A percentile compares a stretch with the other conserved stretches of the same genome.
Conservation (phyloP, 2,113 vertebrate species). For the Albula goreensis region DNA sequence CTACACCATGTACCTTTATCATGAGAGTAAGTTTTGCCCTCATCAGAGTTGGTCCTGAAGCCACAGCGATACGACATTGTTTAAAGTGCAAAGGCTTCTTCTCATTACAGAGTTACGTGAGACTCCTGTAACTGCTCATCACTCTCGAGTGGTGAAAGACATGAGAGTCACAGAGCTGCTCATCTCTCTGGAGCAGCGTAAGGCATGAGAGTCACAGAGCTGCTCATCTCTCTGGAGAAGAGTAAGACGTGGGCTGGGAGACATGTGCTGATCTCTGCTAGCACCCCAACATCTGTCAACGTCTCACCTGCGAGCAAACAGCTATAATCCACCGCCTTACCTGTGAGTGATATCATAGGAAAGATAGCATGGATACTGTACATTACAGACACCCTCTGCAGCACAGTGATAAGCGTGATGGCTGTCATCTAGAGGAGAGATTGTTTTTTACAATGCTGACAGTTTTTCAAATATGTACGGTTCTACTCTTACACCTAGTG, state of each 20-base stretch:
- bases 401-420: not conserved
- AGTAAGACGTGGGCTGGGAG: too few relatives aligned
- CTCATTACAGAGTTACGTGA: not conserved
- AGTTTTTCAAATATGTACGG: not conserved
- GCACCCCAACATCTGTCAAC: too few relatives aligned
- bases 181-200: too few relatives aligned
- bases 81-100: not conserved
- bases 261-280: not conserved
- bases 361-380: not conserved
- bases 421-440: not conserved
- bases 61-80: too few relatives aligned
- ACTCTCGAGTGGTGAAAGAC: too few relatives aligned
- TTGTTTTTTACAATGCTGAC: not conserved
- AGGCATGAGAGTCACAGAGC: too few relatives aligned
- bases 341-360: not conserved
- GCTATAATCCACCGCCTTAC: not conserved
- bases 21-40: too few relatives aligned
- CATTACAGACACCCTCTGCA: not conserved
- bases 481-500: not conserved
- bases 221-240: too few relatives aligned
- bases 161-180: too few relatives aligned
- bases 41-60: too few relatives aligned
- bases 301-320: not conserved
- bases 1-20: too few relatives aligned
- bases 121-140: not conserved